These are phyloP conservation scores for Chelonoidis abingdonii DNA, from an alignment of 2,113 vertebrate species.

Conservation along the genomic window DNA sequence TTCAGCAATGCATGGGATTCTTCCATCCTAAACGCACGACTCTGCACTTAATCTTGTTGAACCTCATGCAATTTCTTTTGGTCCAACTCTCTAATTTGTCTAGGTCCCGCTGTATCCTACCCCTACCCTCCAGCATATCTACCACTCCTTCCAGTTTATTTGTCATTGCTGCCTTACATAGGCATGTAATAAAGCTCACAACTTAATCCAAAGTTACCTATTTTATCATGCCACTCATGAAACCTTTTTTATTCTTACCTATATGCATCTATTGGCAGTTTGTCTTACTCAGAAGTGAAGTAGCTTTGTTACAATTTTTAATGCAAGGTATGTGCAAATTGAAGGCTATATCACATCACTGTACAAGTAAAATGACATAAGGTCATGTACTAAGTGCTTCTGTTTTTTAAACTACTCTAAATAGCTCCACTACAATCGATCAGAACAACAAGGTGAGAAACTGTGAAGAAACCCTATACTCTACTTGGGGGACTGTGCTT, in stretches of 20 bases:
- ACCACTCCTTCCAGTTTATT: too few species aligned
- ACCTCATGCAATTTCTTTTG: too few species aligned
- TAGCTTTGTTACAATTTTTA: not conserved
- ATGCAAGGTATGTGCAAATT: not conserved
- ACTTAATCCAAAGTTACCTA: not conserved
- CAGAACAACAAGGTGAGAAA: not conserved
- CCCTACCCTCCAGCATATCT: too few species aligned
- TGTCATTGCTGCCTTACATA: not conserved
- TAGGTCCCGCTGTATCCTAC: too few species aligned
- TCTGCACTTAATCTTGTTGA: too few species aligned
- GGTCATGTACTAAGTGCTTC: not conserved
- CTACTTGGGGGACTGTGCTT: accelerated
- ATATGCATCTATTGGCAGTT: not conserved
- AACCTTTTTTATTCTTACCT: not conserved
- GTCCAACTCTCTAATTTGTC: too few species aligned
- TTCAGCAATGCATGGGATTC: too few species aligned
- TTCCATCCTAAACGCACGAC: too few species aligned
- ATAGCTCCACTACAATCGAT: not conserved
- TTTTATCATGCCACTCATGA: not conserved
- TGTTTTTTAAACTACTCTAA: not conserved
- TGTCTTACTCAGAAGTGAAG: not conserved
- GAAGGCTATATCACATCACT: not conserved
- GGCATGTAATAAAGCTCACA: not conserved
- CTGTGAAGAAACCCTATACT: not conserved
- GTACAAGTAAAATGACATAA: not conserved